Evolutionary conservation across 2,113 vertebrate species (phyloP), one percentile per base, ranked within the genome.

Genomic region (Eidolon helvum): DNA sequence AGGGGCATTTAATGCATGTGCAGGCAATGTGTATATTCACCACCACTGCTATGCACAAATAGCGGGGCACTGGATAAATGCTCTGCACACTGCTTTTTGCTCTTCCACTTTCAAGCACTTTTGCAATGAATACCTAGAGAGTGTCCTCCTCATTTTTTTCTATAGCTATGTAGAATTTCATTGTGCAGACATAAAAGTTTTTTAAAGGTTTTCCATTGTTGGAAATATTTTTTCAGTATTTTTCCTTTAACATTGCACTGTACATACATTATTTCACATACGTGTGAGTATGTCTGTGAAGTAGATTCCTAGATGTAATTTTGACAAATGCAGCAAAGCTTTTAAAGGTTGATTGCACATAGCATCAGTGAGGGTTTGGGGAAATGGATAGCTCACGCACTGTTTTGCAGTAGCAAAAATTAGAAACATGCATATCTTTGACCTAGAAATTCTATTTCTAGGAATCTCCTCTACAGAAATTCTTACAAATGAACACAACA

Each of bases 281-380:
- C 30, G 21, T 74, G 19, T 84, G 50, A 71, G 4, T 79, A 38
- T 1, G 0, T 69, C 85, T 95, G 22, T 55, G 28, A 45, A 83
- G 28, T 50, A 87, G 40, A 72, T 82, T 68, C 53, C 35, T 90
- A 68, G 10, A 38, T 28, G 14, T 33, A 38, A 22, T 75, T 86
- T 95, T 93, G 66, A 68, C 74, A 95, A 90, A 61, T 57, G 55
- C 21, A 43, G 61, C 15, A 75, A 93, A 74, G 75, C 5, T 90
- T 87, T 35, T 21, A 74, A 78, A 59, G 28, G 10, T 65, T 93
- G 21, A 55, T 59, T 68, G 43, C 38, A 63, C 30, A 35, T 43
- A 71, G 45, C 18, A 74, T 68, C 45, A 66, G 57, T 59, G 43
- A 82, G 18, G 12, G 2, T 63, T 50, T 10, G 24, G 45, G 33